A percentile compares a stretch with the other conserved stretches of the same genome.
Conservation (phyloP, 2,113 vertebrate genomes). For the Sitta europaea region DNA sequence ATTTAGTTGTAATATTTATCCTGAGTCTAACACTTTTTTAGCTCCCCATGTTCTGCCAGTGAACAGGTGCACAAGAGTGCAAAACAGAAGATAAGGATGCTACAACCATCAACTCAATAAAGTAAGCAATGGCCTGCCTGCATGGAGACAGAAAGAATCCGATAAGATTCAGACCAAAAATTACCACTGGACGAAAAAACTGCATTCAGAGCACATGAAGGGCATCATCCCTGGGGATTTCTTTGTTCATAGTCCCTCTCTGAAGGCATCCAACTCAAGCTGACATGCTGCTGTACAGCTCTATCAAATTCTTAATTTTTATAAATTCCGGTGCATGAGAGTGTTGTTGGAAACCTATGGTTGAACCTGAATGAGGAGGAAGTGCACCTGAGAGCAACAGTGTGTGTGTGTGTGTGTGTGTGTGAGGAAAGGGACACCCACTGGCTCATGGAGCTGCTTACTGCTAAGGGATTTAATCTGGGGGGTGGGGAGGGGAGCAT, state of each 20-base stretch:
- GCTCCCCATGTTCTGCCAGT: background rate
- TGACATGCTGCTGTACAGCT: background rate
- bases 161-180: background rate
- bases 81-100: background rate
- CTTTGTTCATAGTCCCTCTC: background rate
- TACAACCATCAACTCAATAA: background rate
- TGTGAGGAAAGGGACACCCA: background rate
- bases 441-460: background rate
- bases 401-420: background rate
- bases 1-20: background rate
- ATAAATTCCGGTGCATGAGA: background rate
- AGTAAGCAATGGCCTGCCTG: background rate
- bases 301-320: background rate
- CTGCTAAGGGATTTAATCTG: background rate
- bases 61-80: background rate
- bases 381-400: accelerated
- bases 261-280: background rate
- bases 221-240: background rate
- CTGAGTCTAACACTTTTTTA: background rate
- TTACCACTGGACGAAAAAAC: background rate
- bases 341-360: background rate
- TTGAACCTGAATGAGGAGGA: background rate
- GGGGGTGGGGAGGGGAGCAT: background rate
- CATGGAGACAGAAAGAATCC: background rate
- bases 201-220: background rate